Base-by-base conservation (phyloP, 2,888 invertebrate genomes). In the Oligia latruncula region DNA sequence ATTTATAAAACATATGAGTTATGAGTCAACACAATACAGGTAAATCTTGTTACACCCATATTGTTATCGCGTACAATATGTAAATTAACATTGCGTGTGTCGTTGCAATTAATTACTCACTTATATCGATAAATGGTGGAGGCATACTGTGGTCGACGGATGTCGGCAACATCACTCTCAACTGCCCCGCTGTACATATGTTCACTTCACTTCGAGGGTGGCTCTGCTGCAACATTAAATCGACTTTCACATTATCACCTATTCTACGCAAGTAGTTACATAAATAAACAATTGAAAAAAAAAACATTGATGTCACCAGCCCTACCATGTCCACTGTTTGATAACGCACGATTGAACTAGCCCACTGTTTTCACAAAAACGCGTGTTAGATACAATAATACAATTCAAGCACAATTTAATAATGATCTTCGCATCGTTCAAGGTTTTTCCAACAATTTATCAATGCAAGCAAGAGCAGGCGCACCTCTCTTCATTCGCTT, bases 81-180 rank as follows among this genome's bases (percentile, higher is more conserved):
- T 65, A 71, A 84, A 80, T 78, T 78, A 64, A 82, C 66, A 74
- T 75, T 71, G 78, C 74, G 71, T 76, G 75, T 77, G 78, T 71
- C 66, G 77, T 66, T 76, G 73, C 64, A 76, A 78, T 77, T 84
- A 73, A 80, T 80, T 86, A 93, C 96, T 92, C 89, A 96, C 96
- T 95, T 86, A 95, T 92, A 83, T 95, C 95, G 82, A 95, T 92
- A 90, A 95, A 95, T 52, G 95, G 93, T 68, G 96, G 95, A 82
- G 96, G 95, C 91, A 95, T 90, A 89, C 89, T 94, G 71, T 90
- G 87, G 20, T 95, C 95, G 84, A 94, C 91, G 17, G 94, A 86
- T 23, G 94, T 88, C 55, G 96, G 96, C 86, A 97, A 90, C 84
- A 97, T 95, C 77, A 96, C 96, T 89, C 96, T 92, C 64, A 97